Evolutionary conservation across 2,888 invertebrate genomes (phyloP).

Genomic region (Acanthopleura granulata): DNA sequence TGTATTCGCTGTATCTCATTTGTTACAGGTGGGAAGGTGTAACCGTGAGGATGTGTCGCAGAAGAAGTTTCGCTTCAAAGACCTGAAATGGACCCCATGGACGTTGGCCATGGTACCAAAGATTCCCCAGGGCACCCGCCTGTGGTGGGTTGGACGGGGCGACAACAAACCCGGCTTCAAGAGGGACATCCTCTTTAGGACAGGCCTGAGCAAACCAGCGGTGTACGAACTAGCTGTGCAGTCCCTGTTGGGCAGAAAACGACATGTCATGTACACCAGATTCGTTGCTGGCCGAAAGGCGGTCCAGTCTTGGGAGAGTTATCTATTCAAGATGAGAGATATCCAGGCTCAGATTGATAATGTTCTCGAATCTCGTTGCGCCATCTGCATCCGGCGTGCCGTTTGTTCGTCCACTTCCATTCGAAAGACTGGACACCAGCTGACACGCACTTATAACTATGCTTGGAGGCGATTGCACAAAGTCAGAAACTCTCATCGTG

Average conservation of each 20-base stretch:
- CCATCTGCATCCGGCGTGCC: constrained; percentile 42
- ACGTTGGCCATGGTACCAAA: constrained; percentile 34
- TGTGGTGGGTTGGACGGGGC: constrained; percentile 26
- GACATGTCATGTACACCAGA: constrained; percentile 39
- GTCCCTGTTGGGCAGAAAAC: constrained; percentile 32
- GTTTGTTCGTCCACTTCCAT: constrained; percentile 14
- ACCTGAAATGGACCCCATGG: constrained; percentile 50
- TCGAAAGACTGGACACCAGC: neutral
- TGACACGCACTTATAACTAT: neutral
- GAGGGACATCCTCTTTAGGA: neutral
- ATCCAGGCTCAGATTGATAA: constrained; percentile 28
- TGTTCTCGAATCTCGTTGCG: constrained; percentile 34
- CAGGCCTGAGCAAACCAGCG: constrained; percentile 19
- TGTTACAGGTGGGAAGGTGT: constrained; percentile 18
- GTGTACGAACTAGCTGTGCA: constrained; percentile 48
- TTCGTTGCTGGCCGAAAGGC: constrained; percentile 25
- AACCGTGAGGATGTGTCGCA: constrained; percentile 43
- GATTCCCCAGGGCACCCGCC: constrained; percentile 14
- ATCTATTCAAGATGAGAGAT: constrained; percentile 24
- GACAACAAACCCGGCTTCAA: constrained; percentile 35
- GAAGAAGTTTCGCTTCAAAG: constrained; percentile 38
- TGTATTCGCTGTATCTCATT: neutral
- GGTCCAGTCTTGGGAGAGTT: constrained; percentile 27
- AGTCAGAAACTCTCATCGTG: neutral
- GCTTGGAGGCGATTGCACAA: neutral